A percentile compares a stretch with the other conserved stretches of the same genome.
Conservation (phyloP, 2,113 vertebrate genomes). For the Callorhinus ursinus region DNA sequence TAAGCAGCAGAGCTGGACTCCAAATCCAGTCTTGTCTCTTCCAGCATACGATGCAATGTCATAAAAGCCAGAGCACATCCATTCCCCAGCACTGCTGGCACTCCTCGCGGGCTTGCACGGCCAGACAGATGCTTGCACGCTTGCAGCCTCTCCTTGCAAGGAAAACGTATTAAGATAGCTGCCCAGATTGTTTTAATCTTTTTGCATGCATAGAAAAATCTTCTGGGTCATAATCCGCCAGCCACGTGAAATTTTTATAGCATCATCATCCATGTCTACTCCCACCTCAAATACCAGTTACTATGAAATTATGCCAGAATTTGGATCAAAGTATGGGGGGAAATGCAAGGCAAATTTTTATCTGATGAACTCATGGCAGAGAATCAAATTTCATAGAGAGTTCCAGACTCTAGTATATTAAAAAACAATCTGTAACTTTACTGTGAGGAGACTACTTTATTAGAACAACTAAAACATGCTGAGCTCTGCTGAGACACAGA, state of each 20-base stretch:
- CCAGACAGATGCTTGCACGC: neutral
- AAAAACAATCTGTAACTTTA: conserved; percentile 69
- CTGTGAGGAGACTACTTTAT: conserved; percentile 67
- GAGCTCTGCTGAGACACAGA: conserved; percentile 57
- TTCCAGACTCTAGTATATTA: conserved; percentile 66
- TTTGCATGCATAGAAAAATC: conserved; percentile 22
- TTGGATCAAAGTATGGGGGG: conserved; percentile 55
- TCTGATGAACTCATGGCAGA: conserved; percentile 75
- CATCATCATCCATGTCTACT: conserved; percentile 43
- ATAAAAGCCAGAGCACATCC: neutral
- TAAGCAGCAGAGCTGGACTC: neutral
- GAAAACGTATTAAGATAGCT: neutral
- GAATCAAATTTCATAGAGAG: conserved; percentile 66
- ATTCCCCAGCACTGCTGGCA: neutral
- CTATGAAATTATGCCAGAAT: conserved; percentile 68
- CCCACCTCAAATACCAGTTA: conserved; percentile 56
- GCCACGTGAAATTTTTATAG: conserved; percentile 58
- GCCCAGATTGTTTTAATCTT: conserved; percentile 62
- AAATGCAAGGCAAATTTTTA: conserved; percentile 70
- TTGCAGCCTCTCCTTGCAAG: conserved; percentile 28
- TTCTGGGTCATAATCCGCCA: conserved; percentile 46
- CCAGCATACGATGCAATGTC: neutral
- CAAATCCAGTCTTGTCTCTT: neutral
- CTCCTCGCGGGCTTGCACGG: neutral
- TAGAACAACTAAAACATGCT: conserved; percentile 75